A percentile compares a stretch with the other conserved stretches of the same genome.
These are phyloP conservation scores for Ganaspis sp. DNA, from an alignment of 1,140 invertebrate species.

Conservation along the genomic window DNA sequence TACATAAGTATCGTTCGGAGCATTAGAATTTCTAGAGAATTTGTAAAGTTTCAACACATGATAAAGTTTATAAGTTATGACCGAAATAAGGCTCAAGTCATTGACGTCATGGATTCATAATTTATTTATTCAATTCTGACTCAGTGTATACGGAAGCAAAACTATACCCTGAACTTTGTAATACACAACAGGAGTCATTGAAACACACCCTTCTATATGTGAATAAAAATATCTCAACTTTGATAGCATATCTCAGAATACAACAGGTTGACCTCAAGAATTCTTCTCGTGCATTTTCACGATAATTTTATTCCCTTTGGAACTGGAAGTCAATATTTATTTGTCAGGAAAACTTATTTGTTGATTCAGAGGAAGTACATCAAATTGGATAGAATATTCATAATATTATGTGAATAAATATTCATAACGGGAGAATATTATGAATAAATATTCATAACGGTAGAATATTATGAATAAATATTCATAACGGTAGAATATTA, in stretches of 20 bases:
- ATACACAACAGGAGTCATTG: neutral
- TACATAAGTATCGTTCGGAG: neutral
- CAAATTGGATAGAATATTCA: too few species aligned
- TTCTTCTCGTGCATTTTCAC: neutral
- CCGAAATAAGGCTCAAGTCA: neutral
- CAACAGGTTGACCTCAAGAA: slow-evolving; percentile 18
- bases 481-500: too few species aligned
- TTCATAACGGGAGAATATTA: too few species aligned
- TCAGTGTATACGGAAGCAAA: neutral
- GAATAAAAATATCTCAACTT: slow-evolving; percentile 11
- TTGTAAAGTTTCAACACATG: neutral
- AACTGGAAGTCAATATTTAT: neutral
- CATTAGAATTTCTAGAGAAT: neutral
- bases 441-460: too few species aligned
- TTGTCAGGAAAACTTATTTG: too few species aligned
- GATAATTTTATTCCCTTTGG: neutral
- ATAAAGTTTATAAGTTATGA: neutral
- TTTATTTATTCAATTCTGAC: slow-evolving; percentile 3
- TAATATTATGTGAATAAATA: too few species aligned
- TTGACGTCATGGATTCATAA: slow-evolving; percentile 1
- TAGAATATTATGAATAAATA: too few species aligned
- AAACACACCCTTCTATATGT: neutral
- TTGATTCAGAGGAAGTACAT: too few species aligned
- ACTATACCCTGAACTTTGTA: slow-evolving; percentile 10
- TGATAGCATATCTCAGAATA: neutral